These are phyloP conservation scores for Hemibagrus wyckioides DNA, from an alignment of 2,113 vertebrate species.

Conservation along the genomic window DNA sequence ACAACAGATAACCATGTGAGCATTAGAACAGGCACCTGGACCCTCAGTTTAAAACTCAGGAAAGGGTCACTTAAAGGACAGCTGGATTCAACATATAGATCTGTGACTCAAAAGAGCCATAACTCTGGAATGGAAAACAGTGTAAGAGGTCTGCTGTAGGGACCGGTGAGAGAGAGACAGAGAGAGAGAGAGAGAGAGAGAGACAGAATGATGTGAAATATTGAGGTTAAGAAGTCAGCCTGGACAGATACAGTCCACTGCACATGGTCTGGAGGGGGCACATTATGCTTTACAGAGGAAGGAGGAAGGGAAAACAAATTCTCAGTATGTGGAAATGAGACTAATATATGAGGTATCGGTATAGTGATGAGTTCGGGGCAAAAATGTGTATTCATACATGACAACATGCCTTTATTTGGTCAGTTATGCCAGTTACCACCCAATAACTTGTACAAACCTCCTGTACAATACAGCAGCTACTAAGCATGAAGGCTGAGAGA, in stretches of 20 bases:
- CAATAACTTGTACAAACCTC: not conserved
- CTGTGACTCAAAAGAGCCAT: slow-evolving; percentile 2
- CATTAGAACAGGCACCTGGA: not conserved
- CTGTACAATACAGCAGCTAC: not conserved
- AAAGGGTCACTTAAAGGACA: slow-evolving; percentile 30
- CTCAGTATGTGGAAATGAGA: not conserved
- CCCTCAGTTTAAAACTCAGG: not conserved
- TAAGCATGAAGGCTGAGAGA: not conserved
- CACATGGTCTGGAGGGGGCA: not conserved
- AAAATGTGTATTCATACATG: not conserved
- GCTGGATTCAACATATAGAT: slow-evolving; percentile 21
- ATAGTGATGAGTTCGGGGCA: not conserved
- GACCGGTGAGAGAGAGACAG: slow-evolving; percentile 12
- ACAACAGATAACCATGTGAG: not conserved
- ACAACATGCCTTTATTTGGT: not conserved
- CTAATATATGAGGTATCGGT: not conserved
- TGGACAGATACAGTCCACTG: not conserved
- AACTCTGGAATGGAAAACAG: slow-evolving; percentile 51
- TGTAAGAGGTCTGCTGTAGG: slow-evolving; percentile 6
- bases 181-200: not conserved
- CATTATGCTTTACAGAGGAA: not conserved
- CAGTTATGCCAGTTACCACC: not conserved
- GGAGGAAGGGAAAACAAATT: slow-evolving; percentile 4
- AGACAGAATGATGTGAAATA: slow-evolving; percentile 21
- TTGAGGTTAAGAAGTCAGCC: slow-evolving; percentile 26